Conservation (phyloP, 2,113 vertebrate species). For the Thalassoma bifasciatum region DNA sequence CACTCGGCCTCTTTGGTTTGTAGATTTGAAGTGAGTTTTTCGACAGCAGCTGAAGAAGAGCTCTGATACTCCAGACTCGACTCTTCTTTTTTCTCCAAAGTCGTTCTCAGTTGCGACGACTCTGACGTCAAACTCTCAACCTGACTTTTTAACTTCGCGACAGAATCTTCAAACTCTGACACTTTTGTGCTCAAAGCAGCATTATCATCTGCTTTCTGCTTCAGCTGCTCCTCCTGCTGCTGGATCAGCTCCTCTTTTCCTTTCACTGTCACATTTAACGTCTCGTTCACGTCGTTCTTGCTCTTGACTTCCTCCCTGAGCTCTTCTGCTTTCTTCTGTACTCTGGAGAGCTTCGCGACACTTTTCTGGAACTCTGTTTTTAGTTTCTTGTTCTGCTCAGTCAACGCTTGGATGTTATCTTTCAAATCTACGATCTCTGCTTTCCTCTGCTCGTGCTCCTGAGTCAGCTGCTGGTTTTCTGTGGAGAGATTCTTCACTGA, state of each 20-base stretch:
- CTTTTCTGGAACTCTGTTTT: slow-evolving; percentile 80
- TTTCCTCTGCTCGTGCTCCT: slow-evolving; percentile 67
- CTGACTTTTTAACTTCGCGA: slow-evolving; percentile 65
- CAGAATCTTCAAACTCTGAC: slow-evolving; percentile 76
- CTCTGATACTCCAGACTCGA: slow-evolving; percentile 60
- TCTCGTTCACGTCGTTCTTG: slow-evolving; percentile 72
- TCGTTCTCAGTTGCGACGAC: slow-evolving; percentile 66
- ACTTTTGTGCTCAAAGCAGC: slow-evolving; percentile 68
- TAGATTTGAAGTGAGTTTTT: slow-evolving; percentile 74
- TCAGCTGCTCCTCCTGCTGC: slow-evolving; percentile 81
- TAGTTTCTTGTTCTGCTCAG: slow-evolving; percentile 80
- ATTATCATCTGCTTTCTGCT: slow-evolving; percentile 76
- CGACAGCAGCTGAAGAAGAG: slow-evolving; percentile 56
- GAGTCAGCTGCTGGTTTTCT: slow-evolving; percentile 75
- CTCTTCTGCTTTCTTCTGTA: slow-evolving; percentile 70
- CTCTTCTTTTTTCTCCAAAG: slow-evolving; percentile 81
- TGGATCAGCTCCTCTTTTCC: slow-evolving; percentile 79
- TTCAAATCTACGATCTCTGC: slow-evolving; percentile 71
- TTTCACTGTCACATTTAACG: slow-evolving; percentile 65
- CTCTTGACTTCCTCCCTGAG: slow-evolving; percentile 54
- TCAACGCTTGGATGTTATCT: slow-evolving; percentile 74
- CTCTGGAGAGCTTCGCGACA: slow-evolving; percentile 53
- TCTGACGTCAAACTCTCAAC: slow-evolving; percentile 79
- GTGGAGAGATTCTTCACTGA: slow-evolving; percentile 65
- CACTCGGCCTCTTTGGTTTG: slow-evolving; percentile 82